Conservation (phyloP, 92 coral and sea anemone species). For the Actinostola sp. region DNA sequence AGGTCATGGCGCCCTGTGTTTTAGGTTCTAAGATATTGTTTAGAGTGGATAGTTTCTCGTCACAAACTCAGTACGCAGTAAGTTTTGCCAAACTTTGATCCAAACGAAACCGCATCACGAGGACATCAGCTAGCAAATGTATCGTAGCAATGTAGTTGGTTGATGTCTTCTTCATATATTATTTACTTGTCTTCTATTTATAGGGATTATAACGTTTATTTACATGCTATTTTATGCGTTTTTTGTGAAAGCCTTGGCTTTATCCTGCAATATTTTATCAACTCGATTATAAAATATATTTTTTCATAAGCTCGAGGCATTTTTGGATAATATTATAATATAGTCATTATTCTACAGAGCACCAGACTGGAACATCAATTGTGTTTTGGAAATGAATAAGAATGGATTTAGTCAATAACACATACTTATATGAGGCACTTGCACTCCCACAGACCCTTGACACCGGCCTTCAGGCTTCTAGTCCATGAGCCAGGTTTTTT, state of each 20-base stretch:
- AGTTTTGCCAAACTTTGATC: conserved; percentile 19
- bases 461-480: too few relatives aligned
- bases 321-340: too few relatives aligned
- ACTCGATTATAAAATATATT: background rate
- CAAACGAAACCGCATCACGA: background rate
- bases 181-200: background rate
- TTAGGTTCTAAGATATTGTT: background rate
- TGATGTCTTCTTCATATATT: background rate
- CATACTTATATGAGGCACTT: too few relatives aligned
- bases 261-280: background rate
- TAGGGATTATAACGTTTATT: background rate
- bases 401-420: too few relatives aligned
- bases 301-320: background rate
- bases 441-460: too few relatives aligned
- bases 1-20: conserved; percentile 4
- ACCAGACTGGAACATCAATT: too few relatives aligned
- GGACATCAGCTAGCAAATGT: too few relatives aligned
- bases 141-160: conserved; percentile 4
- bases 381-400: too few relatives aligned
- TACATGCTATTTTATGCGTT: too few relatives aligned
- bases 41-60: conserved; percentile 11
- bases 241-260: conserved; percentile 1
- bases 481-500: too few relatives aligned
- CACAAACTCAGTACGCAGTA: conserved; percentile 35
- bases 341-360: too few relatives aligned